Conservation (phyloP, 2,797 vertebrate species). For the Rhyacichthys aspro region DNA sequence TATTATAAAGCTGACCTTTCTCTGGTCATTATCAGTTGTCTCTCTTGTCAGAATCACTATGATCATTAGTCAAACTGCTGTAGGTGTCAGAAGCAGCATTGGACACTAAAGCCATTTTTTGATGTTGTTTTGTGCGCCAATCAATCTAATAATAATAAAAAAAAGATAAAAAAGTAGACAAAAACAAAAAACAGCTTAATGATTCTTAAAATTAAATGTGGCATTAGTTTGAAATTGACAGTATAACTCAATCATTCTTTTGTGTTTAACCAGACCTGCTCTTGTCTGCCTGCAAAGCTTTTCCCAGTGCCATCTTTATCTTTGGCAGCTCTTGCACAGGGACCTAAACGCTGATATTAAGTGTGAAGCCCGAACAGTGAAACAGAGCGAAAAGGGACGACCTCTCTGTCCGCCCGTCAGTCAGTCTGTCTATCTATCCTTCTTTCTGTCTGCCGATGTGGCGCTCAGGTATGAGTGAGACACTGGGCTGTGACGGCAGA, state of each 20-base stretch:
- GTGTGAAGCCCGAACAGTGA: slow-evolving; percentile 18
- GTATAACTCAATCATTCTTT: slow-evolving; percentile 6
- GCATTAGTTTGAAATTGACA: too few species aligned
- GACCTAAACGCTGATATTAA: slow-evolving; percentile 9
- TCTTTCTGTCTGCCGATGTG: slow-evolving; percentile 36
- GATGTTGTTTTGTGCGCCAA: too few species aligned
- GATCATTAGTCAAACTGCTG: too few species aligned
- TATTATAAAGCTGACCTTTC: too few species aligned
- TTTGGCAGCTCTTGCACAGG: slow-evolving; percentile 8
- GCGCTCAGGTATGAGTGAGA: slow-evolving; percentile 69
- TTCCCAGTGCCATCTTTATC: slow-evolving; percentile 3
- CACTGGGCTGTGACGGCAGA: slow-evolving; percentile 69
- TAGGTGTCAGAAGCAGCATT: too few species aligned
- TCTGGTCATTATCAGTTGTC: too few species aligned
- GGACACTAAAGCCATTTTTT: too few species aligned
- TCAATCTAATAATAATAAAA: too few species aligned
- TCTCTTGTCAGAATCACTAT: too few species aligned
- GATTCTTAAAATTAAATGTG: too few species aligned
- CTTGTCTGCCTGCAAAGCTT: background rate
- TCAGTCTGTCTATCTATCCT: background rate
- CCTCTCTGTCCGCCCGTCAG: slow-evolving; percentile 28
- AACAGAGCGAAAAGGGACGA: slow-evolving; percentile 44
- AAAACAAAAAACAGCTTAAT: too few species aligned
- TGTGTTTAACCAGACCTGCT: slow-evolving; percentile 5
- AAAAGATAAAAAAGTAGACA: too few species aligned